Base-by-base conservation (phyloP, 2,797 vertebrate species). In the Morus bassanus region DNA sequence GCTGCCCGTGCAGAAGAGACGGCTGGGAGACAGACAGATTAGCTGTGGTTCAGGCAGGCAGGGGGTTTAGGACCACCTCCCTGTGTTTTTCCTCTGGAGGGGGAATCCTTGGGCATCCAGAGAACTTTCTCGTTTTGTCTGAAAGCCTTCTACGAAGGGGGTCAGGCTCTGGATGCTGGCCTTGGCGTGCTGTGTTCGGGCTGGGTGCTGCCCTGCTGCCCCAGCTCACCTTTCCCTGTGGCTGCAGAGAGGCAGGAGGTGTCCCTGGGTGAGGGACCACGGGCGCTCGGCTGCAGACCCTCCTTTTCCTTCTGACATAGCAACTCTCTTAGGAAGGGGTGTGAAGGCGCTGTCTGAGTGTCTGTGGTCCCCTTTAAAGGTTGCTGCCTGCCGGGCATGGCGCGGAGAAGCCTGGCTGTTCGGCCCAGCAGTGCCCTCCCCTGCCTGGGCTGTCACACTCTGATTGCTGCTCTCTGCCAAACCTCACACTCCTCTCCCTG, bases 231-330 rank as follows among this genome's bases (percentile, higher is more conserved):
- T 27, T 31, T 43, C 83, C 22, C 72, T 63, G 43, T 45, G 43
- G 18, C 18, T 17, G 43, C 39, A 27, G 33, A 30, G 56, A 37
- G 57, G 57, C 68, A 7, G 48, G 59, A 37, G 27, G 33, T 22
- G 28, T 39, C 50, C n/a, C 28, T 43, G 33, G 6, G 45, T 0
- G 5, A 56, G n/a, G 60, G 60, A 13, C 16, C 3, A 0, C 3
- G 39, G n/a, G 30, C 2, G 8, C 56, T 69, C 23, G 5, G 56
- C 74, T 4, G 9, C 56, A n/a, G 28, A 23, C 53, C 64, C 37
- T 33, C 18, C 53, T 28, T 48, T 30, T n/a, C 46, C 67, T 25
- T 50, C 43, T 28, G n/a, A 22, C 3, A 2, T 1, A 10, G 43
- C 22, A 22, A 4, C 18, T 41, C 70, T 35, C 51, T 12, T 13